A percentile compares a stretch with the other conserved stretches of the same genome.
Conservation (phyloP, 2,888 invertebrate species). For the Empis livida region DNA sequence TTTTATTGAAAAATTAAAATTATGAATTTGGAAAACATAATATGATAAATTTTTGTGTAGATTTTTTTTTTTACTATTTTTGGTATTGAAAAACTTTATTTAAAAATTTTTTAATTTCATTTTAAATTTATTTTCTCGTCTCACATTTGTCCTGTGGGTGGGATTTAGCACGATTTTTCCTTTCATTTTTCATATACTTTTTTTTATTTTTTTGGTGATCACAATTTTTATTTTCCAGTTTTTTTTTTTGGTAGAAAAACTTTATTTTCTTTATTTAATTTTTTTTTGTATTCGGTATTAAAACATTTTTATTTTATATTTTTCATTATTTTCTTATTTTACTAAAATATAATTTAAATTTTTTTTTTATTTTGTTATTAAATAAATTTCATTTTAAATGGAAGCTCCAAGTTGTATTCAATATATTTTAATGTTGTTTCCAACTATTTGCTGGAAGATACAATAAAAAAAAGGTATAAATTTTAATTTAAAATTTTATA, state of each 20-base stretch:
- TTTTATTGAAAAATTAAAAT: too few species aligned
- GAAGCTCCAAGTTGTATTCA: constrained; percentile 33
- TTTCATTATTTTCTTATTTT: neutral
- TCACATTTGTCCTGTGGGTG: too few species aligned
- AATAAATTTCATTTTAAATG: constrained; percentile 17
- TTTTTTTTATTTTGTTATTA: constrained; percentile 4
- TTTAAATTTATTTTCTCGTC: too few species aligned
- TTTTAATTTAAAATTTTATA: neutral
- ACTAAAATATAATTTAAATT: neutral
- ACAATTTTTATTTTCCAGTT: neutral
- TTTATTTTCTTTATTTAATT: neutral
- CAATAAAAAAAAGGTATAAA: constrained; percentile 8
- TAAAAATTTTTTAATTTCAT: too few species aligned
- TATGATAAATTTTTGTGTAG: too few species aligned
- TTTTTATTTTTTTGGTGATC: too few species aligned
- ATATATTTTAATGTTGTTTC: constrained; percentile 55
- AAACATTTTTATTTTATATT: neutral
- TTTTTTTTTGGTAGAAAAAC: neutral
- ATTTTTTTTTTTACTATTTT: too few species aligned
- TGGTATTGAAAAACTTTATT: too few species aligned
- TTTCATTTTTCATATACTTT: too few species aligned
- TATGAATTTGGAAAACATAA: too few species aligned
- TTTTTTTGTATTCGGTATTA: constrained; percentile 2
- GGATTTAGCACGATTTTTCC: too few species aligned
- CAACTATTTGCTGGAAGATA: constrained; percentile 63